Evolutionary conservation across 2,797 vertebrate species (phyloP).

Genomic region (Thaleichthys pacificus): DNA sequence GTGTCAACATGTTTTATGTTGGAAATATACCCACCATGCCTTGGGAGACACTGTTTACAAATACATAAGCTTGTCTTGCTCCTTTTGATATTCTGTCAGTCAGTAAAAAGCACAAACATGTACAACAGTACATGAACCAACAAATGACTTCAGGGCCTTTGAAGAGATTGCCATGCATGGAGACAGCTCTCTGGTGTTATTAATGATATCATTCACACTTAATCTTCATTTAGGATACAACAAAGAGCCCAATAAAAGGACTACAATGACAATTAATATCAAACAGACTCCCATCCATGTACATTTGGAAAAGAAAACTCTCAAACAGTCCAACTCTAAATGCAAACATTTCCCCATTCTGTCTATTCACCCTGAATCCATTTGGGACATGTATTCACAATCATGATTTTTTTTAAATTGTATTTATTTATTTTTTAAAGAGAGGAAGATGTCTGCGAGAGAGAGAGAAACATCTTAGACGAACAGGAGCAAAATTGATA

Average conservation of each 20-base stretch:
- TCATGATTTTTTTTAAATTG: no score
- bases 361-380: constrained; percentile 27
- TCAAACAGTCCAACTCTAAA: constrained; percentile 22
- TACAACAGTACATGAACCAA: constrained; percentile 2
- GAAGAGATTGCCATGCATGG: constrained; percentile 12
- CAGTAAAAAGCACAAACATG: constrained; percentile 4
- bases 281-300: constrained; percentile 33
- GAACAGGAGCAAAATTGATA: constrained; percentile 39
- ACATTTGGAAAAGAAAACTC: constrained; percentile 20
- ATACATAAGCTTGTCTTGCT: constrained; percentile 11
- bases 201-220: constrained; percentile 35
- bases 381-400: constrained; percentile 32
- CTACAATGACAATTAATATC: constrained; percentile 43
- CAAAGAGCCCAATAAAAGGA: constrained; percentile 31
- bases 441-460: constrained; percentile 17
- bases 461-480: constrained; percentile 39
- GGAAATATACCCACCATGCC: neutral
- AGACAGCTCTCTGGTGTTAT: constrained; percentile 43
- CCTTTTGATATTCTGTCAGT: neutral
- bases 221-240: constrained; percentile 42
- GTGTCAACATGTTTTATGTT: neutral
- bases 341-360: constrained; percentile 29
- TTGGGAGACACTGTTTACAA: neutral
- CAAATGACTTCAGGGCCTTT: constrained; percentile 5
- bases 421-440: constrained; percentile 33